A percentile compares a stretch with the other conserved stretches of the same genome.
These are phyloP conservation scores for Diadegma fenestrale DNA, from an alignment of 2,888 invertebrate genomes.

Conservation along the genomic window DNA sequence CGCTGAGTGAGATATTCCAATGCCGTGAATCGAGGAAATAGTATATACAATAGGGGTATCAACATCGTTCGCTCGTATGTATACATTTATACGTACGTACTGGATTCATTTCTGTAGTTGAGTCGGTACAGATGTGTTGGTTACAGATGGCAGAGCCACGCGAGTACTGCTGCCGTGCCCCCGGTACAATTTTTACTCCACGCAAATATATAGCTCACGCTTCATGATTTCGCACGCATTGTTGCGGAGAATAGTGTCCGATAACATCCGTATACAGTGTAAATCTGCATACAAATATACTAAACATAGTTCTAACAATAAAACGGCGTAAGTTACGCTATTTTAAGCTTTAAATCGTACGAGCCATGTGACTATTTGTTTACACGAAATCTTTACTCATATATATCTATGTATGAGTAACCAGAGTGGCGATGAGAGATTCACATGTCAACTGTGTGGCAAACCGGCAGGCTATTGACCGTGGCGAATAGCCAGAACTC, in stretches of 20 bases:
- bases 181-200: slow-evolving; percentile 48
- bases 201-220: slow-evolving; percentile 27
- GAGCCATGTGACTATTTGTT: slow-evolving; percentile 20
- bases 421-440: slow-evolving; percentile 50
- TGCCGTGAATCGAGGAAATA: slow-evolving; percentile 36
- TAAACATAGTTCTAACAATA: not conserved
- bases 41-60: slow-evolving; percentile 25
- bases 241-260: slow-evolving; percentile 57
- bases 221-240: slow-evolving; percentile 59
- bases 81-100: not conserved
- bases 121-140: slow-evolving; percentile 40
- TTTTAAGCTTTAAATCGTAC: not conserved
- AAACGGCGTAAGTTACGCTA: not conserved
- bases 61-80: slow-evolving; percentile 13
- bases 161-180: slow-evolving; percentile 55
- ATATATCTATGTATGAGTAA: not conserved
- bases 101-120: too few relatives aligned
- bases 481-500: slow-evolving; percentile 63
- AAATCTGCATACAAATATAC: slow-evolving; percentile 20
- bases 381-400: not conserved
- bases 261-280: slow-evolving; percentile 61
- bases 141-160: slow-evolving; percentile 67
- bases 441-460: slow-evolving; percentile 60
- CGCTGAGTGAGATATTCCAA: slow-evolving; percentile 23
- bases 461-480: slow-evolving; percentile 61